These are phyloP conservation scores for Cepaea hortensis DNA, from an alignment of 2,888 invertebrate genomes.

Conservation along the genomic window DNA sequence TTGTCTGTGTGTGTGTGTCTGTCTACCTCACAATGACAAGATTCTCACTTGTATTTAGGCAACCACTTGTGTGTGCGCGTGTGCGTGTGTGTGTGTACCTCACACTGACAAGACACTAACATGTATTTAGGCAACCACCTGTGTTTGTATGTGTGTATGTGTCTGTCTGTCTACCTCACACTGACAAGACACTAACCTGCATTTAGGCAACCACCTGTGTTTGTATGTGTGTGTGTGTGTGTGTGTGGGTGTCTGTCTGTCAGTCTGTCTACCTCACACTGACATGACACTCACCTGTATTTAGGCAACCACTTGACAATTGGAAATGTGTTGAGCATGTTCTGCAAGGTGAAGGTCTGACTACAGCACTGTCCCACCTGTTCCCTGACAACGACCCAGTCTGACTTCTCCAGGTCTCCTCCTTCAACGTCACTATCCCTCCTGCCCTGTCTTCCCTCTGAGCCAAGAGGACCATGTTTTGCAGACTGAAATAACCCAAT, in stretches of 20 bases:
- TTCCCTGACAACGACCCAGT: slow-evolving; percentile 23
- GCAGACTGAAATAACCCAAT: slow-evolving; percentile 30
- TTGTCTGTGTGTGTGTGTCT: no score
- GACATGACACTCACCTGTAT: slow-evolving; percentile 59
- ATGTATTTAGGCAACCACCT: no score
- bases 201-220: slow-evolving; percentile 68
- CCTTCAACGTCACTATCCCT: background rate
- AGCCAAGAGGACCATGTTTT: slow-evolving; percentile 23
- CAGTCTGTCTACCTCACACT: no score
- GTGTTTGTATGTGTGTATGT: no score
- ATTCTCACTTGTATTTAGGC: slow-evolving; percentile 66
- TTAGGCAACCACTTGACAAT: slow-evolving; percentile 69
- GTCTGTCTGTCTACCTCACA: no score
- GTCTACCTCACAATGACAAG: no score
- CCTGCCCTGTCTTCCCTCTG: background rate
- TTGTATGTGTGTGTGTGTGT: no score
- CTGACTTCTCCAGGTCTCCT: slow-evolving; percentile 19
- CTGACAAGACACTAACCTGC: slow-evolving; percentile 56
- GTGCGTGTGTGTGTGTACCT: no score
- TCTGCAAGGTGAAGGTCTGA: slow-evolving; percentile 57
- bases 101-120: no score
- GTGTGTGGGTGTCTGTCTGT: no score
- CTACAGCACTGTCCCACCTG: slow-evolving; percentile 54
- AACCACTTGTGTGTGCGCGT: slow-evolving; percentile 59
- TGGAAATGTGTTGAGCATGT: slow-evolving; percentile 65